Evolutionary conservation across 2,113 vertebrate genomes (phyloP), one percentile per base, ranked within the genome.

Genomic region (Neomonachus schauinslandi): DNA sequence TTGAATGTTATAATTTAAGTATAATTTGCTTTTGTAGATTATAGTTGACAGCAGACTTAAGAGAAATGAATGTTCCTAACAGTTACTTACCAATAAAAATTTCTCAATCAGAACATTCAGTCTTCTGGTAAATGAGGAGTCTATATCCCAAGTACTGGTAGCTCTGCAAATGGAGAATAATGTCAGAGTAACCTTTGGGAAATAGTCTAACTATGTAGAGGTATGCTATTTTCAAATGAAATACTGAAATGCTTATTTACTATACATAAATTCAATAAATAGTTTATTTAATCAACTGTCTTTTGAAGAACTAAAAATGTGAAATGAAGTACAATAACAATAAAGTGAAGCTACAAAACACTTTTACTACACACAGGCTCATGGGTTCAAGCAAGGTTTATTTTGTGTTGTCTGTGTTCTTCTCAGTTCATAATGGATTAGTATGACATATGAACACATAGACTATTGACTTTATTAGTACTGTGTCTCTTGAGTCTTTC

Each of bases 201-300:
- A 65, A 79, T 9, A 33, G 36, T 55, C 36, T 90, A 55, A 94
- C 95, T 87, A 85, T 65, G 39, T 93, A 97, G 51, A 65, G 33
- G 4, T 10, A 4, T 51, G 31, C 8, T 69, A 87, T 96, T 76
- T 83, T 98, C 55, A 96, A 97, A 90, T 24, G 24, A 59, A 67
- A 88, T 86, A 89, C 65, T 80, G 16, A 98, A 84, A 53, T 94
- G 21, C 67, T 98, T 85, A 97, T 92, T 97, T 96, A 95, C 97
- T 98, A 91, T 94, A 91, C 55, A 42, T 96, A 91, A 95, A 96
- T 93, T 97, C 84, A 95, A 97, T 96, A 93, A 98, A 77, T 93
- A 86, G 19, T 93, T 97, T n/a, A 85, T 79, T 98, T 98, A 98
- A 98, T 98, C 72, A 97, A n/a, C 90, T 98, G 46, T 95, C 67